Conservation (phyloP, 2,888 invertebrate species). For the Onchidella celtica region DNA sequence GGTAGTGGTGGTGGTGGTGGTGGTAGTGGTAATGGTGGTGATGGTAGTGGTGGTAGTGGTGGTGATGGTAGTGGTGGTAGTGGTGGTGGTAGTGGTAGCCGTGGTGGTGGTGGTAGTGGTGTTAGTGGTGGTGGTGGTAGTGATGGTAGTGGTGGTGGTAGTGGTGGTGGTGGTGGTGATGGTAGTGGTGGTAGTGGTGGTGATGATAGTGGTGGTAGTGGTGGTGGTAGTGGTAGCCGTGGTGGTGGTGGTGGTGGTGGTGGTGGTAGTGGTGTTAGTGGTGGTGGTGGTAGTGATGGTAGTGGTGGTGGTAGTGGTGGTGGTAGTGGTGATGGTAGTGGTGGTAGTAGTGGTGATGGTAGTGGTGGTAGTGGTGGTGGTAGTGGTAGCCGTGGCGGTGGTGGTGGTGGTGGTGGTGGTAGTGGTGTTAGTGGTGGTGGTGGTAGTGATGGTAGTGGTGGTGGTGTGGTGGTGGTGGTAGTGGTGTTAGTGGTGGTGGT, state of each 20-base stretch:
- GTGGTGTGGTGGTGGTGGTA: too few relatives aligned
- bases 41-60: slow-evolving; percentile 19
- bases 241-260: slow-evolving; percentile 15
- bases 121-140: too few relatives aligned
- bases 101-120: too few relatives aligned
- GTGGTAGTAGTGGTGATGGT: slow-evolving; percentile 11
- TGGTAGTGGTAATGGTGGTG: not conserved
- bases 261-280: too few relatives aligned
- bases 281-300: too few relatives aligned
- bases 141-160: too few relatives aligned
- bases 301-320: slow-evolving; percentile 2
- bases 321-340: slow-evolving; percentile 10
- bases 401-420: slow-evolving; percentile 29
- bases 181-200: slow-evolving; percentile 27
- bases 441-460: too few relatives aligned
- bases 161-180: slow-evolving; percentile 26
- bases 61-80: slow-evolving; percentile 22
- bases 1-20: not conserved
- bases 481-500: too few relatives aligned
- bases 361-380: slow-evolving; percentile 42
- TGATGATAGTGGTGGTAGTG: slow-evolving; percentile 29
- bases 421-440: too few relatives aligned
- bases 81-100: slow-evolving; percentile 30
- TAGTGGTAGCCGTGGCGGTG: slow-evolving; percentile 33
- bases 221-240: slow-evolving; percentile 22